Evolutionary conservation across 2,888 invertebrate species (phyloP), one percentile per base, ranked within the genome.

Genomic region (Chrysolina haemoptera): DNA sequence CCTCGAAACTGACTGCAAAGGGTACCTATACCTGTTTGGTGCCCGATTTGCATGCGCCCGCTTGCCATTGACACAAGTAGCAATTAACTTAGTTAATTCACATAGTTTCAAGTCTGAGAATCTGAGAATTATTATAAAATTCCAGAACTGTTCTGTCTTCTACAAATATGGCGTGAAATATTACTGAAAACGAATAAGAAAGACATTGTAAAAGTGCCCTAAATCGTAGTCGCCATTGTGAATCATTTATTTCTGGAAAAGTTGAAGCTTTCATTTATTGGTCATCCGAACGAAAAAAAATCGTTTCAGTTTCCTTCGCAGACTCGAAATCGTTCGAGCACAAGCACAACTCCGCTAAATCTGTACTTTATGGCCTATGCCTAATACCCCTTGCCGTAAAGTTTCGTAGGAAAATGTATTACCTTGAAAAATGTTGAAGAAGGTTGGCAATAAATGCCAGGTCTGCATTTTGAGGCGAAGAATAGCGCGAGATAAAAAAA

Each of bases 371-470:
- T 43, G 59, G 59, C 16, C 27, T 62, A 48, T 63, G n/a, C 22
- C 69, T 63, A 70, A 48, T 20, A 53, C 66, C 27, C 50, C 50
- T 53, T n/a, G 62, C 68, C 68, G 40, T 68, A 68, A 71, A 68
- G 14, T 62, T 68, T 48, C 62, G 41, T 35, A 62, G 50, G 67
- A 68, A 71, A 68, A 71, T 50, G 53, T 68, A 68, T 67, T 35
- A 59, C 67, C 53, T 16, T 59, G 43, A 50, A 62, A 67, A 71
- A 68, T 68, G 71, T 67, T 20, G 67, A 68, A 68, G 66, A 66
- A 71, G 65, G 70, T 64, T 59, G 65, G 70, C 65, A 66, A 71
- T 71, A 71, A 71, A 71, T 62, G 71, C 65, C 65, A 46, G 50
- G 70, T 67, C 67, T 67, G 67, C 67, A 67, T 67, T 53, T 67